Evolutionary conservation across 2,113 vertebrate species (phyloP).

Genomic region (Peromyscus maniculatus): DNA sequence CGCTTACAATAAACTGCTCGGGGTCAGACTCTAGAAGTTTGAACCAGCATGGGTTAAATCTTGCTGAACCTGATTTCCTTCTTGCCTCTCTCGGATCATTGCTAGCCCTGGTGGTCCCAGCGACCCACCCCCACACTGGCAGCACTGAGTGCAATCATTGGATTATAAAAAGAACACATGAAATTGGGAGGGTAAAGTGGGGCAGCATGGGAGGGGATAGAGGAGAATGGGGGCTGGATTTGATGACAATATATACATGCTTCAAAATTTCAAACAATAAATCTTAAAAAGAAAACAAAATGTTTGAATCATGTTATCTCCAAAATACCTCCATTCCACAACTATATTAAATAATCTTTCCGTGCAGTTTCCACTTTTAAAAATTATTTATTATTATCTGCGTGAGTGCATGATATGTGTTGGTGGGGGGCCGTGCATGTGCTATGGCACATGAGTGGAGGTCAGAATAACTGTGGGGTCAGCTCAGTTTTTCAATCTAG

Average conservation of each 20-base stretch:
- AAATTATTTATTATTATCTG: background rate
- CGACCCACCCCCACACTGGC: background rate
- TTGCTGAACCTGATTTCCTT: background rate
- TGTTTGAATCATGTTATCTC: background rate
- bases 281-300: background rate
- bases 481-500: background rate
- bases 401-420: background rate
- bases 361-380: background rate
- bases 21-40: background rate
- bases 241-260: background rate
- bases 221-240: background rate
- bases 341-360: background rate
- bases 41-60: background rate
- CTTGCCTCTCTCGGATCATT: background rate
- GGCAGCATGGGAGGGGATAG: background rate
- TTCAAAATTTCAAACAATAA: background rate
- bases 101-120: background rate
- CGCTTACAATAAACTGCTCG: background rate
- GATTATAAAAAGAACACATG: background rate
- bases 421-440: background rate
- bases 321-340: background rate
- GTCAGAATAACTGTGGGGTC: background rate
- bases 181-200: background rate
- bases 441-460: background rate
- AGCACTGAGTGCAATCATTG: background rate